Base-by-base conservation (phyloP, 2,797 vertebrate genomes). In the Tragopan temminckii region DNA sequence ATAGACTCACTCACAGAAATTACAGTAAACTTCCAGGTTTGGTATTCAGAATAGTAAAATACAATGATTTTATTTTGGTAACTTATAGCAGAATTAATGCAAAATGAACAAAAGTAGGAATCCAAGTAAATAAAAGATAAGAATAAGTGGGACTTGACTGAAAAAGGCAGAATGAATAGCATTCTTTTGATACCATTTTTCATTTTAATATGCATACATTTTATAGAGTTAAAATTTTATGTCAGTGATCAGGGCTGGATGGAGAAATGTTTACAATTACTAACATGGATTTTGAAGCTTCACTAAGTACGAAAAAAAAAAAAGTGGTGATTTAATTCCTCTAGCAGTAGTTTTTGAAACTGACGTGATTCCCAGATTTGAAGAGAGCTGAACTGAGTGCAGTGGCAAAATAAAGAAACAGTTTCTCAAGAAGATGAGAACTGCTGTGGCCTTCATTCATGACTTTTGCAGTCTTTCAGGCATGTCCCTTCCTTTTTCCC, bases 391-490 rank as follows among this genome's bases (percentile, higher is more conserved):
- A 87, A 38, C 59, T 84, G 81, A 96, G 68, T 38, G 12, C 5
- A n/a, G 21, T 63, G 68, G 74, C 23, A 88, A 94, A 75, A 92
- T 15, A 33, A 89, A 81, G 46, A 72, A 92, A 68, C 9, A 20
- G 2, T 6, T 85, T 69, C 48, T 45, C 50, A 13, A 66, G 29
- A 33, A 75, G 91, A 67, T 71, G 74, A 74, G 79, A 84, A 43
- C 19, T 31, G 70, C 4, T 23, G 19, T 55, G 58, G 70, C 70
- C 85, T 79, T 57, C 6, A 38, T 63, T 17, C 12, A 9, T 45
- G 68, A 25, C 27, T 92, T 58, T 16, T 66, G 27, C 45, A 88
- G 25, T n/a, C 11, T 16, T 67, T 46, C 43, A 46, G 64, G 46
- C 14, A 67, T 20, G 70, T 79, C 9, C 15, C 25, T 77, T 61